Percentiles rank a stretch among this genome's conserved stretches.
phyloP scores from a whole-genome alignment of 2,888 invertebrate genomes.

The Leucania comma region DNA sequence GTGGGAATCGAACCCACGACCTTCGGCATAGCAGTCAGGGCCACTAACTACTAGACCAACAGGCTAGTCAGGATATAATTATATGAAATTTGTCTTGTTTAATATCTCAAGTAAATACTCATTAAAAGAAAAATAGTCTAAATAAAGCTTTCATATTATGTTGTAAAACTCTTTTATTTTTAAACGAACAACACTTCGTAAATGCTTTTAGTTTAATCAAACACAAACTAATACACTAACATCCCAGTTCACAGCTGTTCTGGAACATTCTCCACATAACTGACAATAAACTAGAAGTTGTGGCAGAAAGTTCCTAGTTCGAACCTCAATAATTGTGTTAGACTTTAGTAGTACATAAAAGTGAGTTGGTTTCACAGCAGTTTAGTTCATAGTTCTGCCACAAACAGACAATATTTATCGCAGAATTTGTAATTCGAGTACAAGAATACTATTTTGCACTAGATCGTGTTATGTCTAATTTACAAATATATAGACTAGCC shows the following conservation, averaged over 20 bases:
- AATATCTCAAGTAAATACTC: too few relatives aligned
- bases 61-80: too few relatives aligned
- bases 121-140: too few relatives aligned
- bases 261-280: conserved; percentile 29
- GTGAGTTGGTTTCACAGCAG: conserved; percentile 6
- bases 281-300: conserved; percentile 27
- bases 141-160: background rate
- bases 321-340: conserved; percentile 22
- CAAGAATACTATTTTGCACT: too few relatives aligned
- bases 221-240: conserved; percentile 11
- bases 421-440: too few relatives aligned
- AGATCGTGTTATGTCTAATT: too few relatives aligned
- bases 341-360: conserved; percentile 18
- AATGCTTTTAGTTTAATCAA: conserved; percentile 17
- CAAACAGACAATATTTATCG: background rate
- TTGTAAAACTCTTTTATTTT: background rate
- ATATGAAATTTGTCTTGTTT: too few relatives aligned
- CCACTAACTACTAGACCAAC: too few relatives aligned
- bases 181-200: background rate
- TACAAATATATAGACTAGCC: too few relatives aligned
- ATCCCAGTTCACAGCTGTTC: conserved; percentile 20
- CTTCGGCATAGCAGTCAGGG: too few relatives aligned
- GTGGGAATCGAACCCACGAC: too few relatives aligned
- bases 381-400: conserved; percentile 10
- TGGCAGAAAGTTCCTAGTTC: conserved; percentile 21